Conservation (phyloP, 2,888 invertebrate genomes). For the Drosophila helvetica region DNA sequence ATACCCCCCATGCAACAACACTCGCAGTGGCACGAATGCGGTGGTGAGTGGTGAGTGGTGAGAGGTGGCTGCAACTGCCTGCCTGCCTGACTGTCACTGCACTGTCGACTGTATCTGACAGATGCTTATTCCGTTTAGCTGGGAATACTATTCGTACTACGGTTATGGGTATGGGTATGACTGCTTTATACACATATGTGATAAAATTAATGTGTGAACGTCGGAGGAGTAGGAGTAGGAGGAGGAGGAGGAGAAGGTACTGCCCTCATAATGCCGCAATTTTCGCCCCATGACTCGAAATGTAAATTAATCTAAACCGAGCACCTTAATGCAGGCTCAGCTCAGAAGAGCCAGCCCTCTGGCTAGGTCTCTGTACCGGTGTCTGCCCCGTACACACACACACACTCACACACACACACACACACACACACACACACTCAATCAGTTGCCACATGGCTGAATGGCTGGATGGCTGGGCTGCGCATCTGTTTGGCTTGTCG, state of each 20-base stretch:
- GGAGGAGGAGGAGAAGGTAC: no score
- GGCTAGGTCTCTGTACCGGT: constrained; percentile 10
- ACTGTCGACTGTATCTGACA: constrained; percentile 18
- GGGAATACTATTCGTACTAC: constrained; percentile 3
- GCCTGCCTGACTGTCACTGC: neutral
- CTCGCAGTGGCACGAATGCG: constrained; percentile 36
- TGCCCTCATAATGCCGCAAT: constrained; percentile 39
- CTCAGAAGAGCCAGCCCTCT: neutral
- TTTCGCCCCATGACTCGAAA: constrained; percentile 54
- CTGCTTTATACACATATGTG: constrained; percentile 16
- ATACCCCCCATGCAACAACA: constrained; percentile 3
- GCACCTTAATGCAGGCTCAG: constrained; percentile 41
- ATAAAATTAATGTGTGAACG: constrained; percentile 70
- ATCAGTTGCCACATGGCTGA: constrained; percentile 10
- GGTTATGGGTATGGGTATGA: neutral
- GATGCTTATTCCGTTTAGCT: constrained; percentile 34
- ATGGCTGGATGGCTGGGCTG: neutral
- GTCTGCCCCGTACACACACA: constrained; percentile 6
- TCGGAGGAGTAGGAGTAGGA: no score
- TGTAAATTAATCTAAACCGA: constrained; percentile 68
- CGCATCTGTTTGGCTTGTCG: constrained; percentile 38
- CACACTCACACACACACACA: neutral
- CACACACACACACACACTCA: neutral
- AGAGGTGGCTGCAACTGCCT: constrained; percentile 47
- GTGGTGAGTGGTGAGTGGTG: constrained; percentile 15